Base-by-base conservation (phyloP, 35 echinoderm and acorn worm species). In the Apostichopus californicus region DNA sequence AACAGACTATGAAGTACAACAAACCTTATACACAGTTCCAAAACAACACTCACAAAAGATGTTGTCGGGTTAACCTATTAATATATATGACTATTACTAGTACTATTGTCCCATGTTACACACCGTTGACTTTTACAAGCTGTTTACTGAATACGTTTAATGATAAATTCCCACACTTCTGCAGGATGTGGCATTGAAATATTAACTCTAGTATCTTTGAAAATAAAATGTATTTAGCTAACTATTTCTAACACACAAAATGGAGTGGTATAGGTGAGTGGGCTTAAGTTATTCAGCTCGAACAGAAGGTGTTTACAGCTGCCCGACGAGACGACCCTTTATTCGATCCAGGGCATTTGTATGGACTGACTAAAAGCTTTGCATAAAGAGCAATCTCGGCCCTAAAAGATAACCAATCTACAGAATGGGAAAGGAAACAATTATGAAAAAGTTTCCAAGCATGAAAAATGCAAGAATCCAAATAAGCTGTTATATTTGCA, bases 221-320 rank as follows among this genome's bases (percentile, higher is more conserved):
- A 46, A 46, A 46, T 46, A 46, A 46, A 46, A 46, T 46, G 34
- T 46, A 46, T 46, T 46, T 46, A 28, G 26, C 26, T 28, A 46
- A 46, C 34, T 46, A 46, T 46, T 46, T 46, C 34, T 46, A 46
- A 2, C 34, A 46, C 34, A 46, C 34, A 46, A 46, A 46, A 46
- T 46, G 34, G 34, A 46, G 34, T 2, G 34, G 34, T 28, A 28
- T 28, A 28, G 64, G 11, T 68, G 8, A 68, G 64, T 8, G 64
- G 64, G 64, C 9, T 68, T 3, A 75, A 75, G 71, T 75, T 75
- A 75, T 75, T 75, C 11, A 75, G 20, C 71, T 46, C 2, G n/a
- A 75, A 75, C 64, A 68, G 64, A 68, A 68, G 64, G 64, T 68
- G 64, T 68, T 68, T 68, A 68, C 64, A 68, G 64, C 64, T 68